Evolutionary conservation across 2,797 vertebrate species (phyloP).

Genomic region (Anguilla obscura): DNA sequence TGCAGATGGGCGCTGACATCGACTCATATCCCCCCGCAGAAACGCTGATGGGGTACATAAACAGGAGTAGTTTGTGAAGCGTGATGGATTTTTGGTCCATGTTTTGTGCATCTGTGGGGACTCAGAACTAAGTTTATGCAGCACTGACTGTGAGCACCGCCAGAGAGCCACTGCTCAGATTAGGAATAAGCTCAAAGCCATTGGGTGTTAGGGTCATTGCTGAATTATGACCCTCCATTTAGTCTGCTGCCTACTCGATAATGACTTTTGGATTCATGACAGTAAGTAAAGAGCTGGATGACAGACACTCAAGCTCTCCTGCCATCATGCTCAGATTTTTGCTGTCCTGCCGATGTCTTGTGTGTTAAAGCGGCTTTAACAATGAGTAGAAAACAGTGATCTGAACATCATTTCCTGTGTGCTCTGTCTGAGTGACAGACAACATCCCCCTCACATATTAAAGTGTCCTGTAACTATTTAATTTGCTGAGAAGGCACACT

Average conservation of each 20-base stretch:
- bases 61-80: background rate
- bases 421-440: background rate
- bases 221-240: constrained; percentile 17
- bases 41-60: background rate
- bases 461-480: background rate
- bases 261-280: constrained; percentile 29
- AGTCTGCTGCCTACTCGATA: constrained; percentile 28
- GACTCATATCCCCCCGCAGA: background rate
- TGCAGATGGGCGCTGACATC: constrained; percentile 8
- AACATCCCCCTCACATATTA: background rate
- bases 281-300: constrained; percentile 25
- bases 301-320: constrained; percentile 24
- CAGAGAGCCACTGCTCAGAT: background rate
- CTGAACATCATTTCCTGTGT: background rate
- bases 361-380: background rate
- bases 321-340: constrained; percentile 1
- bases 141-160: background rate
- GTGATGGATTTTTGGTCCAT: constrained; percentile 3
- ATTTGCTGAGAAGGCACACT: background rate
- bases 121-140: background rate
- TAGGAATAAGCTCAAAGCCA: constrained; percentile 4
- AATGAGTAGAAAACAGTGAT: background rate
- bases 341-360: constrained; percentile 15
- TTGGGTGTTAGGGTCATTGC: constrained; percentile 13
- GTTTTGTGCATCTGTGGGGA: background rate